These are phyloP conservation scores for Drosophila acutilabella DNA, from an alignment of 2,888 invertebrate genomes.

Conservation along the genomic window DNA sequence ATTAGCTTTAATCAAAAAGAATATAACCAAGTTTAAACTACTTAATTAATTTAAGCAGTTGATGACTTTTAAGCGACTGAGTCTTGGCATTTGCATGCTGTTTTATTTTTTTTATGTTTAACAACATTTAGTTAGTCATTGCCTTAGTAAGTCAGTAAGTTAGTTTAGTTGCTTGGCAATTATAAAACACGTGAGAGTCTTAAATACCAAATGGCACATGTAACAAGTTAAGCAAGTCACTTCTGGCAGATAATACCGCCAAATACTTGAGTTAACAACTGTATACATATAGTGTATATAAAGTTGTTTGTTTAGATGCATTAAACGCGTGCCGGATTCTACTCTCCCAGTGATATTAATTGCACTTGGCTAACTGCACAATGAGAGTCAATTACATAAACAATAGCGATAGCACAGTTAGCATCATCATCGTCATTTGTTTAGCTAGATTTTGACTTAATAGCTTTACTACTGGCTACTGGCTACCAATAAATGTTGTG, in stretches of 20 bases:
- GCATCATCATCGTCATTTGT: constrained; percentile 37
- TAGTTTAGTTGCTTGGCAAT: constrained; percentile 36
- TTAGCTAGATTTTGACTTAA: constrained; percentile 27
- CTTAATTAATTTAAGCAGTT: neutral
- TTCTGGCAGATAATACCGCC: constrained; percentile 21
- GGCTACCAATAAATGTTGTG: constrained; percentile 55
- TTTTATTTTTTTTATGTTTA: neutral
- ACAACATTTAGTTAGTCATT: constrained; percentile 8
- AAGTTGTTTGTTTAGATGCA: constrained; percentile 15
- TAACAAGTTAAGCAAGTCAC: constrained; percentile 68
- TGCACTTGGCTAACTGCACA: constrained; percentile 33
- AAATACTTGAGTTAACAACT: constrained; percentile 8
- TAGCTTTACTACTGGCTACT: constrained; percentile 38
- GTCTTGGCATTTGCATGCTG: constrained; percentile 27
- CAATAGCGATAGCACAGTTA: constrained; percentile 12
- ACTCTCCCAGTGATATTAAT: constrained; percentile 25
- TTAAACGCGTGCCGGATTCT: constrained; percentile 31
- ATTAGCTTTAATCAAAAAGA: neutral
- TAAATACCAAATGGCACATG: constrained; percentile 64
- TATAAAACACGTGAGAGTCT: constrained; percentile 68
- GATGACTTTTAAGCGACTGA: neutral
- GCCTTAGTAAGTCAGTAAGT: constrained; percentile 27
- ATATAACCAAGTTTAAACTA: neutral
- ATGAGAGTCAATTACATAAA: constrained; percentile 46
- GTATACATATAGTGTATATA: constrained; percentile 4